Evolutionary conservation across 2,797 vertebrate species (phyloP), one percentile per base, ranked within the genome.

Genomic region (Chelon auratus): DNA sequence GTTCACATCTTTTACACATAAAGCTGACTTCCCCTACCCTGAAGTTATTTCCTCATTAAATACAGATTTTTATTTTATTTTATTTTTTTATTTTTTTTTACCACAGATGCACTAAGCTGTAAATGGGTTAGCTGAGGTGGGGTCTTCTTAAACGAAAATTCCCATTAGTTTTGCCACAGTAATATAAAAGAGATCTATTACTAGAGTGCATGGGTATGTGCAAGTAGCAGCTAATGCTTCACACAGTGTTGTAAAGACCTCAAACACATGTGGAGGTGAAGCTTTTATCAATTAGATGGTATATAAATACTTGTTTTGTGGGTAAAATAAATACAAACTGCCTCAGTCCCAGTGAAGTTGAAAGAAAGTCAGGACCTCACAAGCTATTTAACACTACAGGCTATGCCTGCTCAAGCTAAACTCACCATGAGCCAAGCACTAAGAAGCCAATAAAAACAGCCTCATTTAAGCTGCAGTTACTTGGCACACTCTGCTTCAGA

Each of bases 361-460:
- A 82, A 83, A 85, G 81, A 61, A 53, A 81, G 70, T 81, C 54
- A 59, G 80, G 80, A 86, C 86, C 84, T 86, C 83, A 87, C 78
- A 87, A 75, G 85, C 82, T 87, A 75, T 87, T 89, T 83, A 84
- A 87, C 81, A 78, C 89, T 63, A 67, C 36, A 22, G 79, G 82
- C 77, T 39, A 61, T 83, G 84, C 71, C 77, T 83, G 73, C 70
- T 81, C 65, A 24, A 72, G 72, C 75, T 79, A 72, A 84, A 85
- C 87, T 75, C 83, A 66, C 67, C 68, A 43, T 53, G 71, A 85
- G 77, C 83, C 85, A 72, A 86, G 66, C 52, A 51, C 67, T 66
- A 78, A 83, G 77, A 65, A 89, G 85, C 87, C 88, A 86, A 82
- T 88, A 87, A 89, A 90, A 93, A 89, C 83, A 81, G 71, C 72